Base-by-base conservation (phyloP, 1,140 invertebrate genomes). In the Agraylea sexmaculata region DNA sequence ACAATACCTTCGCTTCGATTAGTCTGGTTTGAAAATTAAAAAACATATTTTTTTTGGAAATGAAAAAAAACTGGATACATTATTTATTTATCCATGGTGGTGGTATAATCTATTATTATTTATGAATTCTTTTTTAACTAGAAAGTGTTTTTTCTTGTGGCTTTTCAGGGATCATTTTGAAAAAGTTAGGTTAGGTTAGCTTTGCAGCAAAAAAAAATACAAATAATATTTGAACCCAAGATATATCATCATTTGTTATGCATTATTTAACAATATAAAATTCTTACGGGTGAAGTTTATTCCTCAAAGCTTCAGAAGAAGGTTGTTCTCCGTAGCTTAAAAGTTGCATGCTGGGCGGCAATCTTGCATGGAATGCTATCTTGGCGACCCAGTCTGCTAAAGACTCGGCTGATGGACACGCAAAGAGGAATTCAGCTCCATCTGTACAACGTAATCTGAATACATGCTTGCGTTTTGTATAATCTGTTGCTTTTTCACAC, bases 321-420 rank as follows among this genome's bases (percentile, higher is more conserved):
- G 42, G 36, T 16, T 47, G 40, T 43, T 75, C 72, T 46, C 86
- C 81, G 56, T 89, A 88, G 51, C 85, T 85, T 19, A 87, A 68
- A 1, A 93, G 68, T 60, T 94, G 90, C 60, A 89, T 69, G 53
- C 80, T 84, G 4, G 91, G 91, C 16, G 87, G 85, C 42, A 94
- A 65, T 51, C 76, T 73, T n/a, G 93, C 91, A 60, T 93, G 89
- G 71, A 95, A 95, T 22, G 77, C 75, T 46, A 98, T 83, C 66
- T 94, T 94, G 51, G 83, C 81, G 2, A 95, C 78, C 94, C 94
- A 99, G 37, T 94, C 87, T 47, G 78, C 71, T 77, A 96, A 82
- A 43, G 84, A 77, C 1, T 76, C 73, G 27, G 78, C 72, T 37
- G 68, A 77, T 1, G 74, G 62, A 32, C 86, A 82, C 33, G 86